phyloP scores from a whole-genome alignment of 2,888 invertebrate species.

The Flabesymbios commensalis region DNA sequence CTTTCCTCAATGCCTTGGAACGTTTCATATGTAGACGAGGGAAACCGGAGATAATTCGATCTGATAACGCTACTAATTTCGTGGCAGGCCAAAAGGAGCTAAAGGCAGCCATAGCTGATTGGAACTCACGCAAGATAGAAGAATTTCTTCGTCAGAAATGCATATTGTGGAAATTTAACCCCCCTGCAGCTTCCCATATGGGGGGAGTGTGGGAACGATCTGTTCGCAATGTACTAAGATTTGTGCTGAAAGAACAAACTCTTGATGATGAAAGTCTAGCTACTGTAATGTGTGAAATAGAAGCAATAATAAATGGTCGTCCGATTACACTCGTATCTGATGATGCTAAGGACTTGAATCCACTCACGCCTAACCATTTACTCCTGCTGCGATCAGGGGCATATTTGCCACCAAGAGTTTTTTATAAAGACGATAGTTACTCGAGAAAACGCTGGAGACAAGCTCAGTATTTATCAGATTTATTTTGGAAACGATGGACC shows the following conservation, averaged over 20 bases:
- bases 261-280: neutral
- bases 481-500: constrained; percentile 25
- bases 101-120: neutral
- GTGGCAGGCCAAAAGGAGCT: constrained; percentile 18
- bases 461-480: constrained; percentile 29
- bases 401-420: constrained; percentile 17
- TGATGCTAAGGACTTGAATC: neutral
- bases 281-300: neutral
- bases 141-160: constrained; percentile 1
- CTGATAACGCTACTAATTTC: constrained; percentile 24
- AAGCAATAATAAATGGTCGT: constrained; percentile 3
- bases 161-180: constrained; percentile 21
- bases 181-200: constrained; percentile 19
- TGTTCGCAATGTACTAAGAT: constrained; percentile 13
- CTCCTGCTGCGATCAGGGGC: constrained; percentile 33
- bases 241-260: neutral
- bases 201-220: constrained; percentile 27
- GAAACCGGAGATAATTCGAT: too few species aligned
- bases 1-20: constrained; percentile 14
- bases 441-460: constrained; percentile 28
- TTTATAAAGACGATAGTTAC: constrained; percentile 23
- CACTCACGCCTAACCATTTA: constrained; percentile 43
- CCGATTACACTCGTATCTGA: constrained; percentile 1
- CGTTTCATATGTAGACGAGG: constrained; percentile 7
- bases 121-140: constrained; percentile 6